These are phyloP conservation scores for Formica exsecta DNA, from an alignment of 1,140 invertebrate species.

Conservation along the genomic window DNA sequence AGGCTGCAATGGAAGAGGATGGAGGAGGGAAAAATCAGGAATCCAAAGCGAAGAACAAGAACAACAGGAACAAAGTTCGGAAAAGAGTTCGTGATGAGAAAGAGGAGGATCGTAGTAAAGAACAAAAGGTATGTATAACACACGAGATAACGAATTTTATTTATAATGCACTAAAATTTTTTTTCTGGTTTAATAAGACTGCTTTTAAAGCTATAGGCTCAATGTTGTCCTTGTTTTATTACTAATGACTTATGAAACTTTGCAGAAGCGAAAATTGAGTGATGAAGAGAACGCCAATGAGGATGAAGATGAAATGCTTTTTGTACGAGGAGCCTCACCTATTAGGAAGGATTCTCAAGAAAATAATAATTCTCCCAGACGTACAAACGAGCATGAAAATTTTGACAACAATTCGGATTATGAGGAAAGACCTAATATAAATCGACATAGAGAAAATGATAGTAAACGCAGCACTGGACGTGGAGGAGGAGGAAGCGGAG, in stretches of 20 bases:
- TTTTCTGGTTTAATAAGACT: conserved; percentile 18
- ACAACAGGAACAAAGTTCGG: conserved; percentile 82
- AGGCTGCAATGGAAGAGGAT: conserved; percentile 88
- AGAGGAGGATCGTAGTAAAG: conserved; percentile 85
- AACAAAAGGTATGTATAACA: conserved; percentile 77
- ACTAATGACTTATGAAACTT: conserved; percentile 56
- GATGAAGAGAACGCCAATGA: conserved; percentile 88
- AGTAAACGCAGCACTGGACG: conserved; percentile 80
- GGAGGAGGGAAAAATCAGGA: conserved; percentile 85
- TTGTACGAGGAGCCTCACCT: conserved; percentile 90
- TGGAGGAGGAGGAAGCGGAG: conserved; percentile 65
- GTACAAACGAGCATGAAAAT: conserved; percentile 82
- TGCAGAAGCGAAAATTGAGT: conserved; percentile 82
- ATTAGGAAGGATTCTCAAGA: conserved; percentile 81
- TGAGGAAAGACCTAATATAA: conserved; percentile 79
- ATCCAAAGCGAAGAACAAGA: conserved; percentile 86
- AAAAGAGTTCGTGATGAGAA: conserved; percentile 85
- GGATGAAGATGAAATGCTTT: conserved; percentile 93
- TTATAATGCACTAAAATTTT: conserved; percentile 38
- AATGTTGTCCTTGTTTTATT: neutral
- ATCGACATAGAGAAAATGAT: conserved; percentile 82
- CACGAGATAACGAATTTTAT: conserved; percentile 6
- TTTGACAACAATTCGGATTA: conserved; percentile 81
- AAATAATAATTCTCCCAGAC: conserved; percentile 75
- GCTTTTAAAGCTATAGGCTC: neutral